These are phyloP conservation scores for Glareola pratincola DNA, from an alignment of 2,113 vertebrate species.

Conservation along the genomic window DNA sequence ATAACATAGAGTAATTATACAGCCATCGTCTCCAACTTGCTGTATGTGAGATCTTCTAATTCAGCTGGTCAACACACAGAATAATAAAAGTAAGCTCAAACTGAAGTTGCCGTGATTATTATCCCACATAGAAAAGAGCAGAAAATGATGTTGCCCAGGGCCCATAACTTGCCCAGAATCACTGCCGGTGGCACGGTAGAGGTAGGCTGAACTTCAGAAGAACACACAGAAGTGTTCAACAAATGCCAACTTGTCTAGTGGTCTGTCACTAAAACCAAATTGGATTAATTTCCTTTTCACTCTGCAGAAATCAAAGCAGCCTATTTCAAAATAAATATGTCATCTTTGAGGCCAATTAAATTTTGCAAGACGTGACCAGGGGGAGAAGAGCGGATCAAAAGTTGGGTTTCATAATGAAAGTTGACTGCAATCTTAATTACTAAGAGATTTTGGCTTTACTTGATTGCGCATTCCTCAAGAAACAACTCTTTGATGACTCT, in stretches of 20 bases:
- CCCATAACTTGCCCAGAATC: accelerated
- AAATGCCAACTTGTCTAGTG: background rate
- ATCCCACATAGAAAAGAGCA: background rate
- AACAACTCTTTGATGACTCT: background rate
- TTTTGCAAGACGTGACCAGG: background rate
- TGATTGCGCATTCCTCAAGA: background rate
- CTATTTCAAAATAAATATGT: background rate
- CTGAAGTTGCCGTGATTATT: background rate
- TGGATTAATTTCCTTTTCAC: background rate
- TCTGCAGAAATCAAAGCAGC: background rate
- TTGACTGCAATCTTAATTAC: background rate
- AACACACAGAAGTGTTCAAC: background rate
- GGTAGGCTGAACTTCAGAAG: background rate
- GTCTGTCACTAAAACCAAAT: background rate
- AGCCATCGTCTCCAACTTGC: background rate
- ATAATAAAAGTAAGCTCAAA: background rate
- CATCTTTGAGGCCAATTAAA: background rate
- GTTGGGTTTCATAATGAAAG: background rate
- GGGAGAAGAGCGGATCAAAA: background rate
- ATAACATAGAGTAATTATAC: background rate
- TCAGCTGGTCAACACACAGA: background rate
- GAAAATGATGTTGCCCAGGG: accelerated
- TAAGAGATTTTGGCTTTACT: background rate
- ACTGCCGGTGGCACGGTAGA: accelerated
- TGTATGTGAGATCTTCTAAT: background rate